A percentile compares a stretch with the other conserved stretches of the same genome.
Conservation (phyloP, 1,140 invertebrate genomes). For the Holcopasites calliopsidis region DNA sequence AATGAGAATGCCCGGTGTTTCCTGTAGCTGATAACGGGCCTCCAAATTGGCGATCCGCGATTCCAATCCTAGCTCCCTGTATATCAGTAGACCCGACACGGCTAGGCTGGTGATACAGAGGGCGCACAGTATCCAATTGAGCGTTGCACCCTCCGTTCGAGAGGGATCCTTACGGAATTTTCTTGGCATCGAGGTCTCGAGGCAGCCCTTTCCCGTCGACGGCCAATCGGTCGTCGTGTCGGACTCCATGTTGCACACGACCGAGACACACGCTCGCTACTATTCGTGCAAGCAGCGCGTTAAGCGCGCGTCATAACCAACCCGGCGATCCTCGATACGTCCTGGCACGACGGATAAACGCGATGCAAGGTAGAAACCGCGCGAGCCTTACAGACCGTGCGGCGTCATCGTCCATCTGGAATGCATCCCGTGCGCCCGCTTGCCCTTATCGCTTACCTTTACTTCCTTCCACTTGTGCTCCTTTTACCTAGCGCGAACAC, state of each 20-base stretch:
- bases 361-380: constrained; percentile 27
- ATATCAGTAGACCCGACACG: constrained; percentile 71
- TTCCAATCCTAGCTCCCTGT: constrained; percentile 72
- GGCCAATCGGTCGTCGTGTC: constrained; percentile 46
- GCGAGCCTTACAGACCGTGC: constrained; percentile 58
- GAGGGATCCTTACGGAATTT: constrained; percentile 63
- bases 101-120: constrained; percentile 73
- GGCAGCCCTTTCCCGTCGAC: constrained; percentile 40
- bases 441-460: constrained; percentile 35
- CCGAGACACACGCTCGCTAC: constrained; percentile 44
- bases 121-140: constrained; percentile 72
- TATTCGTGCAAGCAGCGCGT: constrained; percentile 45
- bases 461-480: neutral
- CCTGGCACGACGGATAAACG: constrained; percentile 34
- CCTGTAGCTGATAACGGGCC: constrained; percentile 50
- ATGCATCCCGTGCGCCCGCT: constrained; percentile 53
- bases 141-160: constrained; percentile 12
- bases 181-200: constrained; percentile 58
- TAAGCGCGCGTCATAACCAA: constrained; percentile 59
- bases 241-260: constrained; percentile 49
- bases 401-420: constrained; percentile 66
- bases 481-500: neutral
- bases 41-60: constrained; percentile 72
- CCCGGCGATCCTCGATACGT: constrained; percentile 48
- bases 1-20: constrained; percentile 52